Conservation (phyloP, 2,888 invertebrate genomes). For the Panzeria rudis region DNA sequence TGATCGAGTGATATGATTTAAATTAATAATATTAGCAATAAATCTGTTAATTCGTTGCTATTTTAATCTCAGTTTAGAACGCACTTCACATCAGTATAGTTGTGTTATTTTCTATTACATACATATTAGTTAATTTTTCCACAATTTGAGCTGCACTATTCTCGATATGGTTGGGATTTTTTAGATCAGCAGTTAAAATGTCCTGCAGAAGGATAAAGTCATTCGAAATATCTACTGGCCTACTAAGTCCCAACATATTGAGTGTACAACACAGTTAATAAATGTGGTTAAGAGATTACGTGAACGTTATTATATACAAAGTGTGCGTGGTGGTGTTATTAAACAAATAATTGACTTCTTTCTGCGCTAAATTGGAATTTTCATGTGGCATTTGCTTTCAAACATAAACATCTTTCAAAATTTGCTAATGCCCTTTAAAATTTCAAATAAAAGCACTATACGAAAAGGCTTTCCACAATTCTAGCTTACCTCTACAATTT, state of each 20-base stretch:
- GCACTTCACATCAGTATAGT: constrained; percentile 50
- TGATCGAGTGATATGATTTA: constrained; percentile 49
- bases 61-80: constrained; percentile 64
- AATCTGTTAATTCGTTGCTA: constrained; percentile 55
- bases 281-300: not conserved
- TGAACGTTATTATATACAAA: not conserved
- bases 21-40: constrained; percentile 52
- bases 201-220: constrained; percentile 24
- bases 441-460: constrained; percentile 80
- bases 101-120: constrained; percentile 12
- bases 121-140: not conserved
- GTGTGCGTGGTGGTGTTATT: not conserved
- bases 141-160: constrained; percentile 70
- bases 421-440: constrained; percentile 80
- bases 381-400: constrained; percentile 77
- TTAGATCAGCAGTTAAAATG: constrained; percentile 83
- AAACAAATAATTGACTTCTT: constrained; percentile 26
- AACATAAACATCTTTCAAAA: not conserved
- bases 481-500: constrained; percentile 72
- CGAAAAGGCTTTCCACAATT: constrained; percentile 49
- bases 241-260: constrained; percentile 84
- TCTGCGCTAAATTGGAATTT: constrained; percentile 80
- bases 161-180: constrained; percentile 84
- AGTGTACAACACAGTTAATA: constrained; percentile 74
- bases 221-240: constrained; percentile 81